Evolutionary conservation across 2,113 vertebrate genomes (phyloP), one percentile per base, ranked within the genome.

Genomic region (Alligator sinensis): DNA sequence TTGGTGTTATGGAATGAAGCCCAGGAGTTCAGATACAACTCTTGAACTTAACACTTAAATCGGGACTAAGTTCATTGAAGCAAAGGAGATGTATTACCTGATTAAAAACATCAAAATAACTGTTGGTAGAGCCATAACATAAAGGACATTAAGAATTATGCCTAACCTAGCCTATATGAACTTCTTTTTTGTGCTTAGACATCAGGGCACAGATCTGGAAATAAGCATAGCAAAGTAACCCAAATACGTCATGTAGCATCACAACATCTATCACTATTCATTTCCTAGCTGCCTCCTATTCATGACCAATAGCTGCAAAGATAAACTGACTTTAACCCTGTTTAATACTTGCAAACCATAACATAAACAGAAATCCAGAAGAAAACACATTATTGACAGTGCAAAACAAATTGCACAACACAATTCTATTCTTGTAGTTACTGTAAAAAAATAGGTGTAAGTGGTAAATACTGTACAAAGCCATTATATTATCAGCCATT

Each of bases 231-330:
- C n/a, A 27, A 63, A 60, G 38, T 76, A 82, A 60, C 47, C 16
- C 5, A 9, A 38, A 7, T 70, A 55, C 3, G 2, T 63, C 0
- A 0, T 13, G 62, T 83, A 54, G 28, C 19, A 28, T 87, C n/a
- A 16, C 10, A 34, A 57, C 15, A 28, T 59, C 57, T 0, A 1
- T 66, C 0, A 0, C 25, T 7, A 2, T 70, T 38, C 55, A 18
- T 84, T 75, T 58, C 27, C 19, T 88, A 63, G 16, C 14, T 59
- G 59, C 1, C 0, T 77, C 62, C 30, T 60, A 2, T 1, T 2
- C 28, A 25, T 62, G 77, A 62, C 25, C 25, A 82, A 21, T 25
- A 81, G 21, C 5, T 74, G 72, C n/a, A 60, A 55, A 84, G 38
- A 24, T 84, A 77, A 81, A 90, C 47, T 12, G 11, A 57, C 47